These are phyloP conservation scores for Panulirus ornatus DNA, from an alignment of 1,140 invertebrate species.

Conservation along the genomic window DNA sequence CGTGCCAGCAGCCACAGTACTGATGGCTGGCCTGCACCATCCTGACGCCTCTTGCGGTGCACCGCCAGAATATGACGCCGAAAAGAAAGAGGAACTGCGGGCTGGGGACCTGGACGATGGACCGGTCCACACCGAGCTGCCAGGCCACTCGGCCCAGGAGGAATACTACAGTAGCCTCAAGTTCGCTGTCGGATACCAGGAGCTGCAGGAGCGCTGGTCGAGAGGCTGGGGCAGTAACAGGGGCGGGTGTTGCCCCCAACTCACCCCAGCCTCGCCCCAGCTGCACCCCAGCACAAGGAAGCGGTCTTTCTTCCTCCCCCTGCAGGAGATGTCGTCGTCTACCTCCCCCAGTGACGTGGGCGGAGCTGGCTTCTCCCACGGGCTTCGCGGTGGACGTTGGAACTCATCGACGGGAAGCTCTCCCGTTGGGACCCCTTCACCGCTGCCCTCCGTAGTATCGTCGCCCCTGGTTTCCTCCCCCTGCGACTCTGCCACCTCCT, in stretches of 20 bases:
- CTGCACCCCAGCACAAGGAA: background rate
- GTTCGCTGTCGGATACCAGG: constrained; percentile 39
- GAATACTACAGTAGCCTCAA: constrained; percentile 8
- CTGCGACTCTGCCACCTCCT: background rate
- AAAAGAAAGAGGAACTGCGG: background rate
- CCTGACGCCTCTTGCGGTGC: background rate
- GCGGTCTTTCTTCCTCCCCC: background rate
- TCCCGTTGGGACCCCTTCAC: background rate
- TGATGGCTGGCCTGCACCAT: background rate
- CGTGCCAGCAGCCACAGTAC: no score
- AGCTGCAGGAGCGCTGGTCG: constrained; percentile 24
- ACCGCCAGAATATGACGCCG: background rate
- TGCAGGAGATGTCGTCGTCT: background rate
- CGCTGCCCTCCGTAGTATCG: background rate
- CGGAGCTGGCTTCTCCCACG: background rate
- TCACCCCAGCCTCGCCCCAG: background rate
- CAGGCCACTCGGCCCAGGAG: background rate
- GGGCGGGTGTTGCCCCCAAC: no score
- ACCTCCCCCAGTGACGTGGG: background rate
- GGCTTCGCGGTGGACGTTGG: background rate
- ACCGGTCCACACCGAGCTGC: background rate
- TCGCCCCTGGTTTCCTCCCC: no score
- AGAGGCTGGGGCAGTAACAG: background rate
- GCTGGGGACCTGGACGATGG: background rate
- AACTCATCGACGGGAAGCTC: background rate